Evolutionary conservation across 1,140 invertebrate genomes (phyloP), one percentile per base, ranked within the genome.

Genomic region (Aphaenogaster ashmeadi): DNA sequence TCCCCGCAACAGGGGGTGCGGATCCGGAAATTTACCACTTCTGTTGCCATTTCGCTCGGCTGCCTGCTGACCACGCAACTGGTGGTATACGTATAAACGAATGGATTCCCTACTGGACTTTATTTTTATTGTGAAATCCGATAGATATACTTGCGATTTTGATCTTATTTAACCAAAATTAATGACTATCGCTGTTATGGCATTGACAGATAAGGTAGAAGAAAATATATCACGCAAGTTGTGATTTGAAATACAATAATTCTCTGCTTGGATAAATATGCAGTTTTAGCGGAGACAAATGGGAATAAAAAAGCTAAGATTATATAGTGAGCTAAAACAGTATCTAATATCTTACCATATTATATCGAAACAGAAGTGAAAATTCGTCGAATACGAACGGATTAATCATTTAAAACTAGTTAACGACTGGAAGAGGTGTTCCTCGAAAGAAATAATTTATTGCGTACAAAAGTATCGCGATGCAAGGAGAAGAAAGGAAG

Each of bases 1-100:
- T 83, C 38, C 38, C 52, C 52, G 58, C 66, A 52, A 72, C 0
- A 58, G 36, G 9, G 50, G 13, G 52, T 72, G 80, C 56, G 66
- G 60, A 81, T 78, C 91, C 87, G 91, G 90, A 93, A 93, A 93
- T 92, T 92, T 87, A 80, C 80, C 90, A 88, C 89, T 89, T 89
- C 90, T 90, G 66, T 90, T 90, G 77, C 72, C 87, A 90, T 90
- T 90, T 91, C 85, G 41, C 78, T 87, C 67, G 72, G 38, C 56
- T 80, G 77, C 67, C n/a, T 38, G 54, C 41, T 83, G 54, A 58
- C 80, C 54, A 52, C 47, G 90, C 89, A 92, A 92, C 91, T 92
- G 87, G 89, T 92, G 92, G 89, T 56, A 60, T 60, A 80, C 33
- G 38, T 80, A 83, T 60, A 75, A 60, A 83, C 47, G 41, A 60